A percentile compares a stretch with the other conserved stretches of the same genome.
Evolutionary conservation across 2,797 vertebrate genomes (phyloP).

Genomic region (Gobio occitaniae): DNA sequence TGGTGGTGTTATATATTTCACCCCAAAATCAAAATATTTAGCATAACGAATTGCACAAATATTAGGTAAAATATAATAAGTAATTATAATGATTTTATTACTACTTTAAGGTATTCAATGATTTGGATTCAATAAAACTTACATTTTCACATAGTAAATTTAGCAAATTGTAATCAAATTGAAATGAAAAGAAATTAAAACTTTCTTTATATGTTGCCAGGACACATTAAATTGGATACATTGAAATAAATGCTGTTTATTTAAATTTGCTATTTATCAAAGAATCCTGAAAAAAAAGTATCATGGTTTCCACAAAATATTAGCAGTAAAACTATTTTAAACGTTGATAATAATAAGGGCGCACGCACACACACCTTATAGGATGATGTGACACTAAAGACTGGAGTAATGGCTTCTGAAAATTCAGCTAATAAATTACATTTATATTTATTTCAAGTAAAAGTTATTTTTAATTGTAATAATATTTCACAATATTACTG

Average conservation of each 20-base stretch:
- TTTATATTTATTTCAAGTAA: background rate
- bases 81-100: background rate
- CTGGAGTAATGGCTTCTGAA: background rate
- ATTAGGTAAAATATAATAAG: background rate
- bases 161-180: background rate
- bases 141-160: background rate
- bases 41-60: too few species aligned
- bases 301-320: too few species aligned
- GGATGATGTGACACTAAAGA: too few species aligned
- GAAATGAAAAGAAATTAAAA: background rate
- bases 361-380: too few species aligned
- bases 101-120: background rate
- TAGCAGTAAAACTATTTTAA: too few species aligned
- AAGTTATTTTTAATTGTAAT: background rate
- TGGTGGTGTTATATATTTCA: background rate
- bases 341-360: too few species aligned
- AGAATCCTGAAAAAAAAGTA: too few species aligned
- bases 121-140: background rate
- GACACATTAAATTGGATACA: too few species aligned
- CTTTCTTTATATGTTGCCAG: too few species aligned
- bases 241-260: too few species aligned
- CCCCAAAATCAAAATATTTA: background rate
- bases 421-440: background rate
- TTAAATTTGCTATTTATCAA: too few species aligned
- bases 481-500: background rate